Evolutionary conservation across 2,797 vertebrate genomes (phyloP).

Genomic region (Brotogeris chrysoptera): DNA sequence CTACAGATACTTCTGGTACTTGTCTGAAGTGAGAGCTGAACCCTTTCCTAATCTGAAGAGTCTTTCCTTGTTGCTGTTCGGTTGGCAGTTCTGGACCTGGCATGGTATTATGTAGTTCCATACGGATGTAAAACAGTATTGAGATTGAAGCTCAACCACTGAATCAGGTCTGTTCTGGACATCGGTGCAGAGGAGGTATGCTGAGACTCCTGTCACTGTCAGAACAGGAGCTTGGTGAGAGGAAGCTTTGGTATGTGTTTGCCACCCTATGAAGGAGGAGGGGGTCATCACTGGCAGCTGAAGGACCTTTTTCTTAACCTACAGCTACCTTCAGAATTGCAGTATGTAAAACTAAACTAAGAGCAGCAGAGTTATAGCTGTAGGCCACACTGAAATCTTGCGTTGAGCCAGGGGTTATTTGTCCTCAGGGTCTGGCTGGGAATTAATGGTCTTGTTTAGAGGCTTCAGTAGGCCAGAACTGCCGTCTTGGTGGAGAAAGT

Average conservation of each 20-base stretch:
- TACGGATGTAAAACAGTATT: not conserved
- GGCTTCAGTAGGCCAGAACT: not conserved
- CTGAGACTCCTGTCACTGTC: not conserved
- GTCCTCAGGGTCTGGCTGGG: not conserved
- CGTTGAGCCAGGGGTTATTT: not conserved
- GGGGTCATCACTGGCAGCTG: not conserved
- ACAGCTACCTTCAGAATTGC: not conserved
- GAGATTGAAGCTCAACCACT: not conserved
- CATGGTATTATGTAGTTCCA: not conserved
- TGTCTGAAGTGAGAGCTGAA: not conserved
- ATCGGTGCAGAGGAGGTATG: not conserved
- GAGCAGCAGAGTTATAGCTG: not conserved
- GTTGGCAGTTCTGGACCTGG: not conserved
- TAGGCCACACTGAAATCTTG: not conserved
- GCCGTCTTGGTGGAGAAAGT: not conserved
- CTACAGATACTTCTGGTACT: not conserved
- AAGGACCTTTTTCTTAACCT: not conserved
- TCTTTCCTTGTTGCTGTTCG: not conserved
- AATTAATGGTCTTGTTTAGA: not conserved
- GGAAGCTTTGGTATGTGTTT: not conserved
- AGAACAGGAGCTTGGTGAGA: not conserved
- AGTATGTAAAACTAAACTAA: not conserved
- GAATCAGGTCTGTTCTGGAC: not conserved
- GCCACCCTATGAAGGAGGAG: not conserved
- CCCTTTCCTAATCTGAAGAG: not conserved